Base-by-base conservation (phyloP, 2,888 invertebrate species). In the Phalera bucephala region DNA sequence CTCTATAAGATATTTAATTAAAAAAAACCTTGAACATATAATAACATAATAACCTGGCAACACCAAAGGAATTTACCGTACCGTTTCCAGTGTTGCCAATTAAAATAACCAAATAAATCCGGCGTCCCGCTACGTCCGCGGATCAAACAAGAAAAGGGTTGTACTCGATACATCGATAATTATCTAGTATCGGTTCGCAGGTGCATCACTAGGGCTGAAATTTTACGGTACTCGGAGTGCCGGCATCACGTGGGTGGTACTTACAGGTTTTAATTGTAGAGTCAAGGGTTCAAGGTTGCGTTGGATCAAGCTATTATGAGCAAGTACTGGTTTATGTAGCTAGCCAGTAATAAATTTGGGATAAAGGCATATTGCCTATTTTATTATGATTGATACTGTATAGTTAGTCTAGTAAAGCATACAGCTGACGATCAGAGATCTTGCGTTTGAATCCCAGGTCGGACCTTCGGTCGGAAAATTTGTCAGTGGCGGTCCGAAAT, bases 71-170 rank as follows among this genome's bases (percentile, higher is more conserved):
- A 45, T 44, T 53, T 41, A 40, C 31, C 48, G 42, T 54, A 54
- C 57, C 45, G 42, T 45, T 53, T 48, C 47, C 53, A 51, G 55
- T 50, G 55, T 58, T 60, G 57, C 60, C 53, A 49, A 71, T 72
- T 75, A 67, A 70, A 66, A 66, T 67, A 52, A 53, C 60, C 64
- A 66, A n/a, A 66, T 62, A 60, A 70, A 68, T 58, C 45, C 46
- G 60, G 56, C 56, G 54, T 62, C 13, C 57, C 52, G 52, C 50
- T 52, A 55, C 45, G 44, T 66, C 58, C 38, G 52, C 56, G 45
- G 61, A 58, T 66, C 61, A 62, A 59, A 79, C 79, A 77, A 76
- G 79, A 63, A 79, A 80, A 76, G 74, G 79, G 79, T 54, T 71
- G 78, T 55, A 62, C 49, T 53, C 52, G 55, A 57, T 64, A 58